A percentile compares a stretch with the other conserved stretches of the same genome.
Conservation (phyloP, 37 sponge, comb jelly and placozoan species). For the Spongilla lacustris region DNA sequence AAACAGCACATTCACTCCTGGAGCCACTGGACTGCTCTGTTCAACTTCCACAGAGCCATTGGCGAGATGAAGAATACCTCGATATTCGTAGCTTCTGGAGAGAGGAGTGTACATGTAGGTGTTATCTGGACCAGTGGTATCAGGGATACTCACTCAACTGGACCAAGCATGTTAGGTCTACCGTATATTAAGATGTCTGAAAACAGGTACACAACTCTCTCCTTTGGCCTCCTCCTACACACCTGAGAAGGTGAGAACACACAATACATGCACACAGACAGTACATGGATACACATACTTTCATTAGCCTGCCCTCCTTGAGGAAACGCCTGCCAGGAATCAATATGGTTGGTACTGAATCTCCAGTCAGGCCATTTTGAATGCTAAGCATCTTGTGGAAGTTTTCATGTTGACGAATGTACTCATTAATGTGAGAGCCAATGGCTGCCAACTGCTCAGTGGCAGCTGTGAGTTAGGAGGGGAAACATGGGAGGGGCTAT, state of each 20-base stretch:
- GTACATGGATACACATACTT: constrained; percentile 68
- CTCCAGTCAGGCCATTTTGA: constrained; percentile 71
- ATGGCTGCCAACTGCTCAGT: constrained; percentile 57
- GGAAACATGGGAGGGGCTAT: neutral
- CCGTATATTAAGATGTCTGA: constrained; percentile 86
- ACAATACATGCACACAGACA: too few species aligned
- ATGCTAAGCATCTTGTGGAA: constrained; percentile 67
- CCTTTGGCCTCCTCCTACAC: constrained; percentile 73
- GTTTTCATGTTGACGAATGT: constrained; percentile 77
- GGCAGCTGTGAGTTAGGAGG: constrained; percentile 57
- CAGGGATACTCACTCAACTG: neutral
- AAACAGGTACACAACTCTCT: constrained; percentile 81
- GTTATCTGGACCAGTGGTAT: neutral
- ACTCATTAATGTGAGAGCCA: constrained; percentile 77
- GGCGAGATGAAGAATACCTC: constrained; percentile 64
- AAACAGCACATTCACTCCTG: constrained; percentile 34
- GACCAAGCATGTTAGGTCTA: constrained; percentile 52
- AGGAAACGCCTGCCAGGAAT: constrained; percentile 72
- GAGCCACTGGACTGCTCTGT: constrained; percentile 37
- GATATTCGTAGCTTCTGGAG: constrained; percentile 59
- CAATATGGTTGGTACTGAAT: constrained; percentile 50
- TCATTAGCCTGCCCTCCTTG: constrained; percentile 80
- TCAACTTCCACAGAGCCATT: constrained; percentile 35
- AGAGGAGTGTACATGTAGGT: too few species aligned
- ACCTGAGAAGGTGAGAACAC: constrained; percentile 45